These are phyloP conservation scores for Tholera decimalis DNA, from an alignment of 2,888 invertebrate species.

Conservation along the genomic window DNA sequence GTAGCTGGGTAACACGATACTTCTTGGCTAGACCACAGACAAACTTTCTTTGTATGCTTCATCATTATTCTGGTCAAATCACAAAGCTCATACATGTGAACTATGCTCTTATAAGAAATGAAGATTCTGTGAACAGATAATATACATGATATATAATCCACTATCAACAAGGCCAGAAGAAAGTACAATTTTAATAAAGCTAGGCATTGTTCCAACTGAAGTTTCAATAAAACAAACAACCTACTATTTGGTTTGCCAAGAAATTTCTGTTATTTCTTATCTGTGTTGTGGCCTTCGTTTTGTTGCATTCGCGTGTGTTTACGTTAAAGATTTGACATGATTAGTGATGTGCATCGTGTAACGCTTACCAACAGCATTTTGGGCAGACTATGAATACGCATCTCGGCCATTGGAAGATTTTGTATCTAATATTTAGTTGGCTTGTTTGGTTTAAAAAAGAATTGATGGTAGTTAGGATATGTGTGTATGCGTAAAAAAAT, in stretches of 20 bases:
- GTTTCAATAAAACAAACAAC: slow-evolving; percentile 68
- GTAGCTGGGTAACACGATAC: too few species aligned
- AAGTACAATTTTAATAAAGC: slow-evolving; percentile 65
- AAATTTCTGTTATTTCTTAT: slow-evolving; percentile 56
- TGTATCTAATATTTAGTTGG: too few species aligned
- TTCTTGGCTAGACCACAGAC: too few species aligned
- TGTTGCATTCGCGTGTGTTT: slow-evolving; percentile 44
- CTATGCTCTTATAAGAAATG: too few species aligned
- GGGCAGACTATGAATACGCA: slow-evolving; percentile 1
- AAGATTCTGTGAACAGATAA: too few species aligned
- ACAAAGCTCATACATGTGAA: too few species aligned
- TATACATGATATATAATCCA: slow-evolving; percentile 7
- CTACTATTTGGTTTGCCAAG: slow-evolving; percentile 60
- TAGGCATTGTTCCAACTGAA: slow-evolving; percentile 72
- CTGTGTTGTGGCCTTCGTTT: slow-evolving; percentile 64
- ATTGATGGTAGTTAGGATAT: too few species aligned
- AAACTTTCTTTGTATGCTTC: too few species aligned
- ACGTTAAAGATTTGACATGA: slow-evolving; percentile 26
- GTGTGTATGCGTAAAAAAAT: too few species aligned
- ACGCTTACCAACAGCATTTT: slow-evolving; percentile 26
- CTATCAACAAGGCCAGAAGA: slow-evolving; percentile 55
- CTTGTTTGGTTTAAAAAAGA: too few species aligned
- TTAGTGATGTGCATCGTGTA: slow-evolving; percentile 20
- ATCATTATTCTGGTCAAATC: too few species aligned
- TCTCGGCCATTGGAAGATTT: background rate